Conservation (phyloP, 2,888 invertebrate species). For the Anarsia innoxiella region DNA sequence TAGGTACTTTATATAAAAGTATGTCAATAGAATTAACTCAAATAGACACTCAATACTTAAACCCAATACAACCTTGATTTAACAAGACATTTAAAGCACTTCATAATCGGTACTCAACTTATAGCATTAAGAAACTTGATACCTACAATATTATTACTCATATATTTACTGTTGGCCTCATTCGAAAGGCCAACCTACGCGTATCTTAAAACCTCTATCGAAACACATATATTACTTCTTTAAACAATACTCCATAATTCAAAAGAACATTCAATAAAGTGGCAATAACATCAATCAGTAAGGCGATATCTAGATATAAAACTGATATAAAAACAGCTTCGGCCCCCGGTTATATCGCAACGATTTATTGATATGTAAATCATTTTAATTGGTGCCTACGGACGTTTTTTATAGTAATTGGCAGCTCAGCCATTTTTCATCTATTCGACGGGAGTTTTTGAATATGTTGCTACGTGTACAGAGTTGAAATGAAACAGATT, state of each 20-base stretch:
- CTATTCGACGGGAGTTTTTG: slow-evolving; percentile 31
- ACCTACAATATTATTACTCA: no score
- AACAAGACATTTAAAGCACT: no score
- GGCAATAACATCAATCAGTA: slow-evolving; percentile 23
- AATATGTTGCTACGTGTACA: slow-evolving; percentile 10
- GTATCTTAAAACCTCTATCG: no score
- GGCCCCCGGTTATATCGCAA: slow-evolving; percentile 35
- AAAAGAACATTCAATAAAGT: slow-evolving; percentile 28
- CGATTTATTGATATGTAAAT: slow-evolving; percentile 73
- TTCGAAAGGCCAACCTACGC: no score
- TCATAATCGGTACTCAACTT: no score
- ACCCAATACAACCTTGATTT: no score
- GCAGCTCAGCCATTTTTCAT: slow-evolving; percentile 64
- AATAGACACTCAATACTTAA: no score
- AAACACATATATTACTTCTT: slow-evolving; percentile 1
- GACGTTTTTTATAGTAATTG: slow-evolving; percentile 72
- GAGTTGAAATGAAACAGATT: no score
- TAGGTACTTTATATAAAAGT: no score
- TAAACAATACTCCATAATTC: slow-evolving; percentile 18
- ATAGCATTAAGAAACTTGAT: no score
- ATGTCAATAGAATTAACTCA: no score
- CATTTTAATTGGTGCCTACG: slow-evolving; percentile 70
- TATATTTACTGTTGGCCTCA: no score
- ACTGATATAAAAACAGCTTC: slow-evolving; percentile 29
- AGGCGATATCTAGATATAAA: slow-evolving; percentile 29